Evolutionary conservation across 2,888 invertebrate species (phyloP).

Genomic region (Coleophora deauratella): DNA sequence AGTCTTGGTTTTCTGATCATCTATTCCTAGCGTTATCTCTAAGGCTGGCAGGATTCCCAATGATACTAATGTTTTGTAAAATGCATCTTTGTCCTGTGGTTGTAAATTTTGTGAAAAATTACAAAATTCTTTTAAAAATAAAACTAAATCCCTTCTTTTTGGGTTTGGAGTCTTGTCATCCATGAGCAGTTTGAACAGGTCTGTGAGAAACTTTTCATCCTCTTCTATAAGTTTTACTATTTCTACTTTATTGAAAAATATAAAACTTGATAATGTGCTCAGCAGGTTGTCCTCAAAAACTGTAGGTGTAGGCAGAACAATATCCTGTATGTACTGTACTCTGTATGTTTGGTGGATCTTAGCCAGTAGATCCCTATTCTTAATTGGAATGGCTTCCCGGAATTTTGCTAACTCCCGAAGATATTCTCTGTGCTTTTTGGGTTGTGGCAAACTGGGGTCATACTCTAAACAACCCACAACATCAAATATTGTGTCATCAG

Average conservation of each 20-base stretch:
- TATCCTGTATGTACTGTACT: constrained; percentile 99
- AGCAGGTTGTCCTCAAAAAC: constrained; percentile 99
- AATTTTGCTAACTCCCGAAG: constrained; percentile 93
- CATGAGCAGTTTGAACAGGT: constrained; percentile 94
- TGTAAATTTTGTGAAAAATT: constrained; percentile 99
- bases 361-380: constrained; percentile 93
- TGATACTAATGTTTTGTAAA: constrained; percentile 95
- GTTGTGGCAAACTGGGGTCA: constrained; percentile 90
- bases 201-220: constrained; percentile 96
- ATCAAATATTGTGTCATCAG: constrained; percentile 96
- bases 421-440: constrained; percentile 96
- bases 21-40: constrained; percentile 92
- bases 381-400: constrained; percentile 95
- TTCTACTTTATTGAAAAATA: constrained; percentile 99
- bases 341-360: constrained; percentile 99
- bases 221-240: constrained; percentile 98
- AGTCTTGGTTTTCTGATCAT: constrained; percentile 95
- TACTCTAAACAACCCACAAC: constrained; percentile 99
- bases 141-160: constrained; percentile 93
- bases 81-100: constrained; percentile 96
- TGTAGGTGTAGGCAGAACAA: constrained; percentile 98
- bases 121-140: constrained; percentile 99
- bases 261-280: constrained; percentile 97
- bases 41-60: constrained; percentile 91
- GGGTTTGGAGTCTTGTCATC: constrained; percentile 89